Base-by-base conservation (phyloP, 2,113 vertebrate species). In the Harpagus bidentatus region DNA sequence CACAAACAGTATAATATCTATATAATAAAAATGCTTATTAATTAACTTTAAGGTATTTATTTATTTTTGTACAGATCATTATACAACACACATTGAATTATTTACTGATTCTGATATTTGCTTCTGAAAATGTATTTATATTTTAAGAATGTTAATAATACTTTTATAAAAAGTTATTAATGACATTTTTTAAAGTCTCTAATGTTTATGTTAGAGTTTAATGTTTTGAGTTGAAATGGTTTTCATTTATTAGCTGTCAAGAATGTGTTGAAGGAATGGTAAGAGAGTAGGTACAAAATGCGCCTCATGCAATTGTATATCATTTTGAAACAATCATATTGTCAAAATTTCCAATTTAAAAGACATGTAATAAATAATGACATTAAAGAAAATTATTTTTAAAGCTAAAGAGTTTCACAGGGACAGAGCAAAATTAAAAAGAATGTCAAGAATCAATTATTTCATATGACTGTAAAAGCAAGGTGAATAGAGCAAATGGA, bases 131-230 rank as follows among this genome's bases (percentile, higher is more conserved):
- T 62, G 3, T 5, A 25, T 53, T 52, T 82, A 32, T 43, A 66
- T 94, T 96, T 95, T 59, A 89, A 82, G 79, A 74, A 32, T 42
- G 13, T 42, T 81, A 94, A 72, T 90, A 93, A 81, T 92, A 85
- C 52, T 95, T 94, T 97, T 58, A 94, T 74, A 40, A 66, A 66
- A 72, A 80, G 36, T 73, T 96, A 91, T 94, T 96, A 43, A 83
- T 90, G 82, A 63, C 18, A 56, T 52, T 61, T 50, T 96, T 94
- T 22, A 96, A 87, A 96, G 84, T 77, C 74, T 93, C 81, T 82
- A 55, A 94, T 70, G 21, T 48, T 48, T 48, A 48, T 48, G 47
- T 22, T 48, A 48, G 21, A 23, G 11, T 22, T 48, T 48, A 48
- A 48, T 48, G 21, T 48, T 48, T 48, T 48, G 47, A 48, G 47